Evolutionary conservation across 1,140 invertebrate genomes (phyloP).

Genomic region (Drosophila quadrilineata): DNA sequence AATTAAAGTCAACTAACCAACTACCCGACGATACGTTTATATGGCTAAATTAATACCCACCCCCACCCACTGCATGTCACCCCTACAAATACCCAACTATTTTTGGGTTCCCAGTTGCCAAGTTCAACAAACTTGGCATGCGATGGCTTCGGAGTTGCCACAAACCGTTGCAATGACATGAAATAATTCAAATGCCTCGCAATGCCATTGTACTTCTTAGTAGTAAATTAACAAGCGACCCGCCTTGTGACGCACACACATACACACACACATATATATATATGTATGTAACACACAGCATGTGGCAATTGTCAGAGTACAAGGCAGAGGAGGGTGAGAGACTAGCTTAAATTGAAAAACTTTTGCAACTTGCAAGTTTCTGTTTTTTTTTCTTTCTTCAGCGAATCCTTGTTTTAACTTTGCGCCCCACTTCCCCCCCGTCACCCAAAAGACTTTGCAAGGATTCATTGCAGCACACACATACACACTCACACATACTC

Average conservation of each 20-base stretch:
- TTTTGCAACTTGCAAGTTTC: conserved; percentile 69
- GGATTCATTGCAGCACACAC: conserved; percentile 57
- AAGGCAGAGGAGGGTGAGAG: not conserved
- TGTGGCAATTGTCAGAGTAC: not conserved
- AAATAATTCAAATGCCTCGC: conserved; percentile 66
- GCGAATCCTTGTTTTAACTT: conserved; percentile 22
- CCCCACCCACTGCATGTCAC: conserved; percentile 1
- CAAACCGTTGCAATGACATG: conserved; percentile 56
- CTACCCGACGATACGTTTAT: not conserved
- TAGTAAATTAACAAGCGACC: conserved; percentile 67
- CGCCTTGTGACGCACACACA: conserved; percentile 7
- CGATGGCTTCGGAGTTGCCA: too few species aligned
- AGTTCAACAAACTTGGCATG: conserved; percentile 51
- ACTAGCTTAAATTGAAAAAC: conserved; percentile 70
- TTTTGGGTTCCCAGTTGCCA: too few species aligned
- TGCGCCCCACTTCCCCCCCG: not conserved
- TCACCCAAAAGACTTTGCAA: conserved; percentile 43
- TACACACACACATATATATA: not conserved
- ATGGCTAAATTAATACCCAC: conserved; percentile 15
- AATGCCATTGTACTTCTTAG: conserved; percentile 68
- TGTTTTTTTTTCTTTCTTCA: too few species aligned
- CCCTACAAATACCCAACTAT: not conserved
- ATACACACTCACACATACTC: conserved; percentile 17
- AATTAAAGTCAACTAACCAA: conserved; percentile 39
- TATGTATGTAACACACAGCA: not conserved